A percentile compares a stretch with the other conserved stretches of the same genome.
Evolutionary conservation across 2,888 invertebrate species (phyloP).

Genomic region (Baronia brevicornis): DNA sequence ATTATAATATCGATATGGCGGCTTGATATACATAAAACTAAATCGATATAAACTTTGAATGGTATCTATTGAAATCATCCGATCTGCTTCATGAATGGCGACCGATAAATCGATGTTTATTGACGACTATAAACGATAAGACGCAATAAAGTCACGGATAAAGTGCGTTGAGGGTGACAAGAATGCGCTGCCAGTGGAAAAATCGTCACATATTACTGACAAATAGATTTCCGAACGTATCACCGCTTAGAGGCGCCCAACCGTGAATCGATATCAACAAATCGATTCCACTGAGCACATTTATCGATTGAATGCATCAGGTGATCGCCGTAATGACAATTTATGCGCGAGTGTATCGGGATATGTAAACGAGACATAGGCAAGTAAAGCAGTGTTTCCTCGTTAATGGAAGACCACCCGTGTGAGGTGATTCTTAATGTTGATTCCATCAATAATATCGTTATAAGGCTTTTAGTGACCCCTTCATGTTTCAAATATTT

Average conservation of each 20-base stretch:
- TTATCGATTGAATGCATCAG: slow-evolving; percentile 56
- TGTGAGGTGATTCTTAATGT: slow-evolving; percentile 19
- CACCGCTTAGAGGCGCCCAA: slow-evolving; percentile 42
- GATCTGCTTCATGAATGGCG: slow-evolving; percentile 19
- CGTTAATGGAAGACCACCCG: slow-evolving; percentile 58
- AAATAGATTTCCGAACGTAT: slow-evolving; percentile 32
- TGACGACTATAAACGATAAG: slow-evolving; percentile 55
- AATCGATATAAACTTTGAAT: slow-evolving; percentile 34
- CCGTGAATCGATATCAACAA: slow-evolving; percentile 39
- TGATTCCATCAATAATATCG: slow-evolving; percentile 11
- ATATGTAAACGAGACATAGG: slow-evolving; percentile 61
- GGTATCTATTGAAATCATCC: slow-evolving; percentile 12
- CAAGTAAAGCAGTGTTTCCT: slow-evolving; percentile 44
- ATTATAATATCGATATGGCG: no score
- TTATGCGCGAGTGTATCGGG: slow-evolving; percentile 56
- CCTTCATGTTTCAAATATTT: slow-evolving; percentile 1
- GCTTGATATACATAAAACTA: slow-evolving; percentile 13
- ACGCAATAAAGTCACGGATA: slow-evolving; percentile 47
- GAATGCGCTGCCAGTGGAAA: slow-evolving; percentile 30
- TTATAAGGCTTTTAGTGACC: slow-evolving; percentile 10
- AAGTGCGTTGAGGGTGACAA: slow-evolving; percentile 41
- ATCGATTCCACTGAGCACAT: slow-evolving; percentile 47
- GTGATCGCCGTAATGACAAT: slow-evolving; percentile 70
- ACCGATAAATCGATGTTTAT: slow-evolving; percentile 24
- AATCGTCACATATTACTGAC: slow-evolving; percentile 26